Conservation (phyloP, 2,888 invertebrate species). For the Unio pictorum region DNA sequence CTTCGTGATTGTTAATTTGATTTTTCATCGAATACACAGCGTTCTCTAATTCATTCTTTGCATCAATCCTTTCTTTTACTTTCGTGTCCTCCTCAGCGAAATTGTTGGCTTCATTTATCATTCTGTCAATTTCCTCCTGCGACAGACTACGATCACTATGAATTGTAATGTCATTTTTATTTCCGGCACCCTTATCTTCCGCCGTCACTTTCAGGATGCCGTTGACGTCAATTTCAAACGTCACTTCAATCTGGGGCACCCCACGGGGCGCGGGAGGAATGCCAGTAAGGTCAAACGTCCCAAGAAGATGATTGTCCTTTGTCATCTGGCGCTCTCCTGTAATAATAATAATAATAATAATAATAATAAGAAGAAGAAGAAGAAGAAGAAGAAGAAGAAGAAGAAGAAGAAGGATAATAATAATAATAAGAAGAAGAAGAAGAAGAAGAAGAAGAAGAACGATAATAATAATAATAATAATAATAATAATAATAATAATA, state of each 20-base stretch:
- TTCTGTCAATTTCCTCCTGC: conserved; percentile 98
- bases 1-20: conserved; percentile 96
- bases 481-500: no score
- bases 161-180: conserved; percentile 98
- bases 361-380: no score
- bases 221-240: conserved; percentile 75
- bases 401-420: no score
- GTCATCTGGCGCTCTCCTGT: conserved; percentile 98
- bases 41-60: conserved; percentile 93
- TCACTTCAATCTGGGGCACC: conserved; percentile 73
- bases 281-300: conserved; percentile 97
- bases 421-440: no score
- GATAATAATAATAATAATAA: no score
- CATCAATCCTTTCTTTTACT: conserved; percentile 85
- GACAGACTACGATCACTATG: conserved; percentile 97
- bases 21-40: conserved; percentile 98
- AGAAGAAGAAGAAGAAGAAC: no score
- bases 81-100: conserved; percentile 99
- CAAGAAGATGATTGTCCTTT: conserved; percentile 98
- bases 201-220: conserved; percentile 81
- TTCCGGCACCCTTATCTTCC: conserved; percentile 99
- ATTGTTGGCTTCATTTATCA: conserved; percentile 99
- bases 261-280: conserved; percentile 84
- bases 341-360: neutral
- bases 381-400: no score